Conservation (phyloP, 1,140 invertebrate species). For the Paralvinella palmiformis region DNA sequence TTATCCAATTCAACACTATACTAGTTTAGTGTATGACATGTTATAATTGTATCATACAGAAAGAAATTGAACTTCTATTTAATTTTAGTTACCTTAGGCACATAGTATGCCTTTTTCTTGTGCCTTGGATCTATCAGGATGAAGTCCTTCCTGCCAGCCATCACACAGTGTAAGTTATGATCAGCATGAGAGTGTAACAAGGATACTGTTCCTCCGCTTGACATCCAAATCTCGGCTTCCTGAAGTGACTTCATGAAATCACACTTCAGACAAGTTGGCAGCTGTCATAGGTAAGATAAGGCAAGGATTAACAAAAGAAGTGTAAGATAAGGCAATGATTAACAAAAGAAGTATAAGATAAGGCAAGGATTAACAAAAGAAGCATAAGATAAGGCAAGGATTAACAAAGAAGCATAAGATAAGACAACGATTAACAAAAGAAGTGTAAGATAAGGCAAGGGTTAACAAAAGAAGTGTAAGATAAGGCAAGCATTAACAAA, state of each 20-base stretch:
- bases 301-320: neutral
- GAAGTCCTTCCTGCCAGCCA: slow-evolving; percentile 47
- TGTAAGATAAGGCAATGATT: neutral
- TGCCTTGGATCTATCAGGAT: slow-evolving; percentile 41
- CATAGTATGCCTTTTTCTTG: slow-evolving; percentile 34
- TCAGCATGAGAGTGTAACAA: slow-evolving; percentile 44
- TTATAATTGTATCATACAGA: neutral
- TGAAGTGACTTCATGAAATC: slow-evolving; percentile 35
- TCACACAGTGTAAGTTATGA: slow-evolving; percentile 46
- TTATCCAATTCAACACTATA: too few relatives aligned
- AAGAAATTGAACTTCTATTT: neutral
- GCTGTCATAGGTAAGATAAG: slow-evolving; percentile 19
- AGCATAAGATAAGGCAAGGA: too few relatives aligned
- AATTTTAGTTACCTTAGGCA: slow-evolving; percentile 31
- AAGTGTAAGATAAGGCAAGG: too few relatives aligned
- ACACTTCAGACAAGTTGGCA: slow-evolving; percentile 38
- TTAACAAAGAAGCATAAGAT: too few relatives aligned
- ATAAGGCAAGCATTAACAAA: too few relatives aligned
- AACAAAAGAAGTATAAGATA: neutral
- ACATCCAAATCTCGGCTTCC: slow-evolving; percentile 47
- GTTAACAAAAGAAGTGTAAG: too few relatives aligned
- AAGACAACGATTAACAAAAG: too few relatives aligned
- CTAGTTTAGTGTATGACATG: neutral
- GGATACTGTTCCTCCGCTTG: slow-evolving; percentile 42
- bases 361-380: neutral